These are phyloP conservation scores for Acanthurus lineatus DNA, from an alignment of 2,797 vertebrate genomes.

Conservation along the genomic window DNA sequence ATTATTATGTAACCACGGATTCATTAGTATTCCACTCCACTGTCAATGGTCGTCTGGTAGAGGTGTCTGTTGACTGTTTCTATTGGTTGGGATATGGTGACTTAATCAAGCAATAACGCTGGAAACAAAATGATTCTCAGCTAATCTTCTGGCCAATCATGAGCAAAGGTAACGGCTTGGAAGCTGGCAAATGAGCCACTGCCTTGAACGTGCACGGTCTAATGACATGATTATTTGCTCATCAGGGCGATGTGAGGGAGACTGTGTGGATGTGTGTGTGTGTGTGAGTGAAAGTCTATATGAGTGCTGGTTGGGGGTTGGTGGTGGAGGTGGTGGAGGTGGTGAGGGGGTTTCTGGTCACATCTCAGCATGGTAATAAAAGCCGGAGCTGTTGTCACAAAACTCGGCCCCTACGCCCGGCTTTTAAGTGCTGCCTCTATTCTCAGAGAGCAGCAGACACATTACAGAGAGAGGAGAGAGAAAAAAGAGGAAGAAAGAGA, in stretches of 20 bases:
- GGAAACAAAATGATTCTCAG: conserved; percentile 79
- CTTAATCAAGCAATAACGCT: conserved; percentile 78
- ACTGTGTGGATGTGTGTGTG: conserved; percentile 25
- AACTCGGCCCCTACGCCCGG: conserved; percentile 68
- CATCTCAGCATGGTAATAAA: conserved; percentile 81
- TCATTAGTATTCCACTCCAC: conserved; percentile 62
- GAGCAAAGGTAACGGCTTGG: conserved; percentile 76
- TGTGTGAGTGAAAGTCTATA: conserved; percentile 5
- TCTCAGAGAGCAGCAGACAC: conserved; percentile 77
- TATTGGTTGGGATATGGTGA: conserved; percentile 65
- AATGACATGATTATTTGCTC: conserved; percentile 85
- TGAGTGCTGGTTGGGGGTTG: conserved; percentile 29
- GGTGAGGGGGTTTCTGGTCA: conserved; percentile 58
- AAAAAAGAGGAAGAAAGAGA: conserved; percentile 61
- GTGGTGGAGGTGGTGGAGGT: neutral
- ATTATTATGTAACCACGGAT: conserved; percentile 16
- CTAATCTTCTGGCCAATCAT: conserved; percentile 81
- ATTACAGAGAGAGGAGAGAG: conserved; percentile 74
- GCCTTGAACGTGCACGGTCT: conserved; percentile 68
- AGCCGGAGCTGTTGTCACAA: conserved; percentile 77
- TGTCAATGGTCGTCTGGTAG: conserved; percentile 26
- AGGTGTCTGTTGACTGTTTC: conserved; percentile 60
- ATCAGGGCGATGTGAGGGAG: conserved; percentile 71
- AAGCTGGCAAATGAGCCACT: conserved; percentile 77
- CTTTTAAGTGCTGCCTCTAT: conserved; percentile 83